Conservation (phyloP, 2,888 invertebrate species). For the Mythimna albipuncta region DNA sequence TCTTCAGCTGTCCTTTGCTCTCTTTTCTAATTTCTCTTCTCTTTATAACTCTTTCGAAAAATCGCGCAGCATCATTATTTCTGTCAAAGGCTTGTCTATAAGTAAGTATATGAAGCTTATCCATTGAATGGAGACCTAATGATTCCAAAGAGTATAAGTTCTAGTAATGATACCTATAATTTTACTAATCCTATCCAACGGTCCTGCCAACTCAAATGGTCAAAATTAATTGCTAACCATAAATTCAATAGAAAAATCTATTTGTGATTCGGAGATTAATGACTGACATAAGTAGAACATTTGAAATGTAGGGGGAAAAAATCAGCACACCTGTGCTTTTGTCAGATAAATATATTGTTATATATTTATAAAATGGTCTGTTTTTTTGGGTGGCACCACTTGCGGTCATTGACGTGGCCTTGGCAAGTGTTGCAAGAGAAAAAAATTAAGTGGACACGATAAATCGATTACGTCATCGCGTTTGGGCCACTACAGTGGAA, state of each 20-base stretch:
- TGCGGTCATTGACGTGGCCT: conserved; percentile 81
- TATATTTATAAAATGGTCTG: conserved; percentile 71
- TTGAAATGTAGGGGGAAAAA: conserved; percentile 63
- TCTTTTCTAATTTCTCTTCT: too few species aligned
- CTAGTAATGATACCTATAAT: conserved; percentile 16
- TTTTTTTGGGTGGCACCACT: conserved; percentile 75
- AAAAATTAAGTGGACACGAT: conserved; percentile 76
- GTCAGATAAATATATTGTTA: conserved; percentile 63
- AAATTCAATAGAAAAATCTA: conserved; percentile 49
- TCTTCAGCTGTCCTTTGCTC: too few species aligned
- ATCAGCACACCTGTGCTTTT: conserved; percentile 68
- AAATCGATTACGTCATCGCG: conserved; percentile 77
- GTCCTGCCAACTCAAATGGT: conserved; percentile 39
- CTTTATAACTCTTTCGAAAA: too few species aligned
- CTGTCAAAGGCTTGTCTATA: background rate
- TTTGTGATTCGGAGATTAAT: conserved; percentile 66
- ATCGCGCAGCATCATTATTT: too few species aligned
- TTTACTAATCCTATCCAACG: too few species aligned
- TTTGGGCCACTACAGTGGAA: conserved; percentile 45
- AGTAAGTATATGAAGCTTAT: too few species aligned
- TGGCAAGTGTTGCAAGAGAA: conserved; percentile 75
- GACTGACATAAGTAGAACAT: conserved; percentile 61
- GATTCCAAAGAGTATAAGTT: background rate
- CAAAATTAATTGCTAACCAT: conserved; percentile 52
- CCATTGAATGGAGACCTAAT: background rate